phyloP scores from a whole-genome alignment of 2,797 vertebrate genomes.

The Crocodylus rhombifer region DNA sequence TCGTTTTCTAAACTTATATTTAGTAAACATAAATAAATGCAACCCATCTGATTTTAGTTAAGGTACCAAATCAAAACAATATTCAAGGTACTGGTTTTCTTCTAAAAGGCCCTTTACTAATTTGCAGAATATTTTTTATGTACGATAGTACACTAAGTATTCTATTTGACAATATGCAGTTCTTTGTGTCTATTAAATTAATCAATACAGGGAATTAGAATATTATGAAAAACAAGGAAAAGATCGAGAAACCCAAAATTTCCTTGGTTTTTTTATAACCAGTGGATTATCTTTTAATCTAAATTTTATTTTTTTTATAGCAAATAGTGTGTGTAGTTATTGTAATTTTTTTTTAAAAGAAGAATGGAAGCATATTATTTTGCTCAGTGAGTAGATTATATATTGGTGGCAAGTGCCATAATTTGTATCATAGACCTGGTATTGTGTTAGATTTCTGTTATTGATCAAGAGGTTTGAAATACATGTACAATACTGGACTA shows the following conservation, averaged over 20 bases:
- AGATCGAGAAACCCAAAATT: background rate
- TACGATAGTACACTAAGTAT: background rate
- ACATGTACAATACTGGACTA: fast-evolving
- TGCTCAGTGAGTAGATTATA: background rate
- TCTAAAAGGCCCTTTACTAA: too few species aligned
- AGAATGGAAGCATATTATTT: background rate
- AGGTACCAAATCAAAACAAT: too few species aligned
- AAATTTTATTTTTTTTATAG: background rate
- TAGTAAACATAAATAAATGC: too few species aligned
- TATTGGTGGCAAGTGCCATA: background rate
- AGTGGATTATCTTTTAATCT: background rate
- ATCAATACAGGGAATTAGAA: background rate
- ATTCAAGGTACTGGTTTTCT: too few species aligned
- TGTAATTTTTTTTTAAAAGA: background rate
- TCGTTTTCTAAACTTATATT: too few species aligned
- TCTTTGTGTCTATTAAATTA: background rate
- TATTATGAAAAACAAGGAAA: background rate
- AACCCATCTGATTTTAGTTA: too few species aligned
- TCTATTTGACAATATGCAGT: background rate
- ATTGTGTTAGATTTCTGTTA: background rate
- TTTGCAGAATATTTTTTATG: background rate
- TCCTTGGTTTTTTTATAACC: background rate
- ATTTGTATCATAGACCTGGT: background rate
- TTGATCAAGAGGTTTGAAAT: background rate
- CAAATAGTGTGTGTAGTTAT: background rate